phyloP scores from a whole-genome alignment of 2,113 vertebrate genomes.

The Sebastes fasciatus region DNA sequence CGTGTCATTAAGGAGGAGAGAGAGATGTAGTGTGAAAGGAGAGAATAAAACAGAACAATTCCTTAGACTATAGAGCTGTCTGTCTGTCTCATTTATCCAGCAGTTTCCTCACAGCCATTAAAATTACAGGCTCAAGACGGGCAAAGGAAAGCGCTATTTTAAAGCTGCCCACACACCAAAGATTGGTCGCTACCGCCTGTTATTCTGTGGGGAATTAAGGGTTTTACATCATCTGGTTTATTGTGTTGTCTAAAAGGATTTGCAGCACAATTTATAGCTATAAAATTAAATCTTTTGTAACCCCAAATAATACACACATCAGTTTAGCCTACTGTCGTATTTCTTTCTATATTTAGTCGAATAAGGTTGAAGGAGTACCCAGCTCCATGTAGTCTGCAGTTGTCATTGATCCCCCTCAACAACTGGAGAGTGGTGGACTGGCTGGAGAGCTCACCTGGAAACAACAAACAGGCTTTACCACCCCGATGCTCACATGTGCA shows the following conservation, averaged over 20 bases:
- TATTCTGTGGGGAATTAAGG: constrained; percentile 63
- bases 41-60: constrained; percentile 49
- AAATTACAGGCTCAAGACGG: constrained; percentile 63
- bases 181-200: constrained; percentile 49
- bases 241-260: constrained; percentile 65
- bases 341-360: constrained; percentile 18
- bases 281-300: constrained; percentile 38
- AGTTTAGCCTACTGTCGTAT: background rate
- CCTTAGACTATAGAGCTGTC: constrained; percentile 51
- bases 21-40: constrained; percentile 44
- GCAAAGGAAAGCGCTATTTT: constrained; percentile 49
- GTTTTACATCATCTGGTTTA: constrained; percentile 64
- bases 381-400: constrained; percentile 14
- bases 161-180: constrained; percentile 72
- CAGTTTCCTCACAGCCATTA: constrained; percentile 58
- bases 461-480: constrained; percentile 61
- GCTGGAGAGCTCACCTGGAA: constrained; percentile 77
- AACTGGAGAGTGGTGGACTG: constrained; percentile 48
- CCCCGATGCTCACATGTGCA: constrained; percentile 69
- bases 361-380: constrained; percentile 10
- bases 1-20: constrained; percentile 47
- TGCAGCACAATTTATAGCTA: constrained; percentile 49
- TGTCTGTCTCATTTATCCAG: constrained; percentile 63
- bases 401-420: constrained; percentile 60
- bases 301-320: constrained; percentile 1